A percentile compares a stretch with the other conserved stretches of the same genome.
phyloP scores from a whole-genome alignment of 2,888 invertebrate genomes.

The Drosophila rubida region DNA sequence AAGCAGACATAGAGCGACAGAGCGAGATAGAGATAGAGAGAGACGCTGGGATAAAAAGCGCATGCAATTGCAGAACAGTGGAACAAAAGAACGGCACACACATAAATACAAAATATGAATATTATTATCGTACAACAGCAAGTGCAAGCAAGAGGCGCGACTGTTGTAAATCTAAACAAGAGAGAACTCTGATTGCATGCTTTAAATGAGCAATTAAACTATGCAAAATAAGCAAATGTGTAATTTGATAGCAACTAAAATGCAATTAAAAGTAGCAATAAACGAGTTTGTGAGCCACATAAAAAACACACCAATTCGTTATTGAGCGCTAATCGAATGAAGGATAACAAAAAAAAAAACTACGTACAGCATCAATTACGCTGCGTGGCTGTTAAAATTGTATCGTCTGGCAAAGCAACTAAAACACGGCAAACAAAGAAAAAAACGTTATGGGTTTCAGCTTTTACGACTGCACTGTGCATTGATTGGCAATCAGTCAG shows the following conservation, averaged over 20 bases:
- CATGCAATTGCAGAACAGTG: neutral
- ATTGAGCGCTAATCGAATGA: neutral
- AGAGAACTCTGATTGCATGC: too few species aligned
- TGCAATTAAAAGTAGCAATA: neutral
- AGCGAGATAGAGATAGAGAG: neutral
- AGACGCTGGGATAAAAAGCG: neutral
- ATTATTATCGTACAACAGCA: too few species aligned
- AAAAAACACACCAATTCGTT: neutral
- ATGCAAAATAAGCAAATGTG: neutral
- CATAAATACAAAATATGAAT: neutral
- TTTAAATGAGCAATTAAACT: neutral
- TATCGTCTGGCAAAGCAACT: neutral
- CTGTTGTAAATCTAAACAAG: neutral
- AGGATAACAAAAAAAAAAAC: neutral
- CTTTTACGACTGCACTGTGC: neutral
- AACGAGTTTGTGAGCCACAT: neutral
- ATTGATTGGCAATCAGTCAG: conserved; percentile 2
- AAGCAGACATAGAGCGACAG: neutral
- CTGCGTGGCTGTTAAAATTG: neutral
- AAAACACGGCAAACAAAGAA: neutral
- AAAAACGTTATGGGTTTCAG: neutral
- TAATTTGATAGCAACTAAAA: neutral
- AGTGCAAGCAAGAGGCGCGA: too few species aligned
- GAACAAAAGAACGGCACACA: neutral
- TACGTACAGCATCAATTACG: neutral